A percentile compares a stretch with the other conserved stretches of the same genome.
Evolutionary conservation across 1,140 invertebrate genomes (phyloP).

Genomic region (Portunus trituberculatus): DNA sequence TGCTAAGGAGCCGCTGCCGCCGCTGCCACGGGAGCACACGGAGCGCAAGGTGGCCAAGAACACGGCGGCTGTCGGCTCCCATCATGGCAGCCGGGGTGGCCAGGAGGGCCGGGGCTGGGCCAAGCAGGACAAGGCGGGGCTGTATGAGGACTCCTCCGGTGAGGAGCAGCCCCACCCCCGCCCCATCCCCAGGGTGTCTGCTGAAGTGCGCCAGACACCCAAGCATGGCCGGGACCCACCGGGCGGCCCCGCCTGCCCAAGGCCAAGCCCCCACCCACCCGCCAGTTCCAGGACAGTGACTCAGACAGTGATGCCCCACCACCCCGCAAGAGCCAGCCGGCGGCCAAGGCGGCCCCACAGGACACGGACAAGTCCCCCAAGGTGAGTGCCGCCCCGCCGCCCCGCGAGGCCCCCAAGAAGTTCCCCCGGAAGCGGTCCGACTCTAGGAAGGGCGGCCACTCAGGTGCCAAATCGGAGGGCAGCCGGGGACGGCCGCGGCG

Average conservation of each 20-base stretch:
- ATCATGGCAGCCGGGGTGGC: background rate
- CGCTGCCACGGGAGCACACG: slow-evolving; percentile 6
- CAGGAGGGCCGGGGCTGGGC: background rate
- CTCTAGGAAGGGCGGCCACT: slow-evolving; percentile 53
- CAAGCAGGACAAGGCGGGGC: slow-evolving; percentile 43
- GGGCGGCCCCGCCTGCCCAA: slow-evolving; percentile 9
- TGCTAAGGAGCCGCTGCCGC: background rate
- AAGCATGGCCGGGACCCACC: slow-evolving; percentile 8
- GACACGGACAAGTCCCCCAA: slow-evolving; percentile 57
- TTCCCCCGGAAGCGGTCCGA: slow-evolving; percentile 52
- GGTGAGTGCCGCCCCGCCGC: background rate
- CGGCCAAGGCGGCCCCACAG: slow-evolving; percentile 36
- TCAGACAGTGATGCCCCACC: slow-evolving; percentile 25
- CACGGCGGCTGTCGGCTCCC: background rate
- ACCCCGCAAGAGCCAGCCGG: slow-evolving; percentile 50
- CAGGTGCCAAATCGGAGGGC: slow-evolving; percentile 67
- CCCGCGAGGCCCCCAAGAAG: slow-evolving; percentile 48
- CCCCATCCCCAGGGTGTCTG: slow-evolving; percentile 39
- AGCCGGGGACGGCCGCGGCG: slow-evolving; percentile 10
- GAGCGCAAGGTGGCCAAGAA: slow-evolving; percentile 18
- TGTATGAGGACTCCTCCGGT: slow-evolving; percentile 63
- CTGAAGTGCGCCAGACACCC: background rate
- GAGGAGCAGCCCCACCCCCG: slow-evolving; percentile 38
- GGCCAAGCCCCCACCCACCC: background rate
- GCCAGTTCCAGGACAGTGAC: slow-evolving; percentile 44